Percentiles rank a stretch among this genome's conserved stretches.
Evolutionary conservation across 2,113 vertebrate species (phyloP).

Genomic region (Vicugna pacos): DNA sequence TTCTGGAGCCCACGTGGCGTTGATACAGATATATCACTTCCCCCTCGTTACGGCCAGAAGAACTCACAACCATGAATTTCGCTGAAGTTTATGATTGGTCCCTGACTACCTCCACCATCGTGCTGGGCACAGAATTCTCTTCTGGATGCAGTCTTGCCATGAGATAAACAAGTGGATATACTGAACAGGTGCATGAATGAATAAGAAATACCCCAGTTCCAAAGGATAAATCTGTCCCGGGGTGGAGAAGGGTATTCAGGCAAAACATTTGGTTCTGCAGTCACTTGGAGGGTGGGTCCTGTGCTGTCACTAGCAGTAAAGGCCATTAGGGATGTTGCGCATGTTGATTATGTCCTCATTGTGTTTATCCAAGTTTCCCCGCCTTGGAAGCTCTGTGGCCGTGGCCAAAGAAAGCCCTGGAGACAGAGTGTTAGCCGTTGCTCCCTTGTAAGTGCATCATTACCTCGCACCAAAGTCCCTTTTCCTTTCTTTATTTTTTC

Average conservation of each 20-base stretch:
- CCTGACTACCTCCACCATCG: conserved; percentile 29
- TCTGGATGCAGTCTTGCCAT: conserved; percentile 72
- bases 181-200: conserved; percentile 68
- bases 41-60: conserved; percentile 67
- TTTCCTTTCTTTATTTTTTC: conserved; percentile 35
- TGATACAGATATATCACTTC: conserved; percentile 35
- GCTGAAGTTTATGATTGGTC: conserved; percentile 79
- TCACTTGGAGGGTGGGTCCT: conserved; percentile 73
- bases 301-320: conserved; percentile 82
- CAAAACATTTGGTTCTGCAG: conserved; percentile 76
- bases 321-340: conserved; percentile 84
- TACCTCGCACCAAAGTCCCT: conserved; percentile 89
- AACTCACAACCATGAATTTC: conserved; percentile 78
- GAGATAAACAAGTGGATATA: conserved; percentile 71
- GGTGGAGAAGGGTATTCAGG: conserved; percentile 67
- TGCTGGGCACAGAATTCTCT: conserved; percentile 75
- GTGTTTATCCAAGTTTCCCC: conserved; percentile 87
- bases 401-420: conserved; percentile 87
- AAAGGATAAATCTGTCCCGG: conserved; percentile 64
- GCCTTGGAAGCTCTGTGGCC: conserved; percentile 86
- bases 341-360: conserved; percentile 90
- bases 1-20: not conserved
- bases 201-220: conserved; percentile 73
- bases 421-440: conserved; percentile 85
- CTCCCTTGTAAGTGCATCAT: conserved; percentile 88